Evolutionary conservation across 2,113 vertebrate species (phyloP), one percentile per base, ranked within the genome.

Genomic region (Leptodactylus fuscus): DNA sequence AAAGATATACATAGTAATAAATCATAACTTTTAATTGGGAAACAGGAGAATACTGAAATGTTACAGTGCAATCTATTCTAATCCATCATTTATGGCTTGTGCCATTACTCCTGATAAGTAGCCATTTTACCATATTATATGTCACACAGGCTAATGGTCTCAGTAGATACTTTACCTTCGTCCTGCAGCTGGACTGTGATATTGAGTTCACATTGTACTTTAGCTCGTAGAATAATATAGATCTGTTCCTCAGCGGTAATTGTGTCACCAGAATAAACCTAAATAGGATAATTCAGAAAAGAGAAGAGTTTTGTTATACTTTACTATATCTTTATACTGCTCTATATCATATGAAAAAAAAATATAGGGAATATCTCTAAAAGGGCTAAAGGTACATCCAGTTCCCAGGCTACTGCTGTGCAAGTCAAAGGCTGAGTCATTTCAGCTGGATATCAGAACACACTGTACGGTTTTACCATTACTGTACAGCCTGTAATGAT

Each of bases 221-320:
- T 96, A 44, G 94, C 94, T 87, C 95, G 93, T 87, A 96, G 92
- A 34, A 97, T 93, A 81, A 96, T 96, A 86, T 94, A 93, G 88
- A 97, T 96, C 91, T 97, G 96, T 81, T 97, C 95, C 88, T 97
- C 95, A 13, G 94, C 94, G 2, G 96, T 96, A 46, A 97, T 82
- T 0, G 92, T 92, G 32, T 90, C 94, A 81, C 95, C 95, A 44
- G 93, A 91, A 71, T 91, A 94, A 88, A 94, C 90, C 96, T 97
- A n/a, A 46, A 46, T 18, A 69, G 22, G 22, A 62, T 69, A 67
- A 20, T 41, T 12, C 5, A 78, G 13, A 78, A 51, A n/a, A 34
- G 12, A 24, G 36, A 24, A 84, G 6, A 76, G 36, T 41, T 27
- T 10, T 55, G 58, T 27, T 60, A 60, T 60, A 27, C 5, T 34